These are phyloP conservation scores for Amphiprion clarkii DNA, from an alignment of 2,797 vertebrate species.

Conservation along the genomic window DNA sequence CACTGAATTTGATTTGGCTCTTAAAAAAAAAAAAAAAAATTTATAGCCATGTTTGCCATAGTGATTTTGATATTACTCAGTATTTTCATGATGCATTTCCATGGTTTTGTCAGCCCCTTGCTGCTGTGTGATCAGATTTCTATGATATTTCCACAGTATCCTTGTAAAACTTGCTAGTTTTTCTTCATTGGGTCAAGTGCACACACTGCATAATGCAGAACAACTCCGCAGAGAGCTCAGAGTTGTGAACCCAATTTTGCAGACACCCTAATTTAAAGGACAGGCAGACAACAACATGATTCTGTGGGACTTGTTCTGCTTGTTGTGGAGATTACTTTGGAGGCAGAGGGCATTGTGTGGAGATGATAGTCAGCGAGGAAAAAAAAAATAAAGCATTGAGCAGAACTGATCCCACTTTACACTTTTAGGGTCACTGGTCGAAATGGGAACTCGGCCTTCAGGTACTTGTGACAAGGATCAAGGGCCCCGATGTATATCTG, in stretches of 20 bases:
- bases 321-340: slow-evolving; percentile 72
- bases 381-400: slow-evolving; percentile 37
- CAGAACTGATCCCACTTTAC: slow-evolving; percentile 54
- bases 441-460: slow-evolving; percentile 61
- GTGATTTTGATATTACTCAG: not conserved
- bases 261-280: slow-evolving; percentile 74
- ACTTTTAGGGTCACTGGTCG: slow-evolving; percentile 70
- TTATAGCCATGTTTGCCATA: not conserved
- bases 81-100: not conserved
- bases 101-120: not conserved
- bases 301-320: slow-evolving; percentile 65
- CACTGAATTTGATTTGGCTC: slow-evolving; percentile 7
- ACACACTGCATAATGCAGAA: slow-evolving; percentile 68
- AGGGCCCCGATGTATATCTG: slow-evolving; percentile 73
- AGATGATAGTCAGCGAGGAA: slow-evolving; percentile 51
- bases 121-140: slow-evolving; percentile 31
- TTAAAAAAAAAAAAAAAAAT: no score
- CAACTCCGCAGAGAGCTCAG: slow-evolving; percentile 65
- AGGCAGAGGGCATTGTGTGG: slow-evolving; percentile 70
- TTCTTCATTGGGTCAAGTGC: slow-evolving; percentile 48
- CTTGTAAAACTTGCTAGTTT: slow-evolving; percentile 37
- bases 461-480: slow-evolving; percentile 73
- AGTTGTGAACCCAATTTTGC: slow-evolving; percentile 79
- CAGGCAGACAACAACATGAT: slow-evolving; percentile 55
- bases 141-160: slow-evolving; percentile 20